A percentile compares a stretch with the other conserved stretches of the same genome.
These are phyloP conservation scores for Chaetophractus vellerosus DNA, from an alignment of 2,797 vertebrate species.

Conservation along the genomic window DNA sequence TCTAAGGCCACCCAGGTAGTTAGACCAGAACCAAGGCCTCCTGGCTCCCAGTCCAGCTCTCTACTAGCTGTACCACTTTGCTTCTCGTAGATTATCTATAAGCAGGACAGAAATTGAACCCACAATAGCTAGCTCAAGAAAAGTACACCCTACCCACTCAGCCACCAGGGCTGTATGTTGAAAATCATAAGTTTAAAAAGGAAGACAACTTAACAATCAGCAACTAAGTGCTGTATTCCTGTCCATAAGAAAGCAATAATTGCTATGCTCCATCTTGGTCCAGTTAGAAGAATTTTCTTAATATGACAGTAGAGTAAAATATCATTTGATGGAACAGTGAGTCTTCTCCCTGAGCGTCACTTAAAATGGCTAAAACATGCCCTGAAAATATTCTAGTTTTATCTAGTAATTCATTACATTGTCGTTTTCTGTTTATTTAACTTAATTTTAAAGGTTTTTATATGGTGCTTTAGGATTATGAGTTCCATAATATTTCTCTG, in stretches of 20 bases:
- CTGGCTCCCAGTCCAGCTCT: too few relatives aligned
- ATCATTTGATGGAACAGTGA: background rate
- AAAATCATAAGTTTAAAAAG: background rate
- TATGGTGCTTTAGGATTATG: background rate
- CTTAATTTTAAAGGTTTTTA: conserved; percentile 11
- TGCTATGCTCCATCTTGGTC: background rate
- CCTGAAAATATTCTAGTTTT: conserved; percentile 41
- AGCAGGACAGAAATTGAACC: background rate
- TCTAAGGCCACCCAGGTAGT: background rate
- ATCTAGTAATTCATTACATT: background rate
- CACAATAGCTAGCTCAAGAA: background rate
- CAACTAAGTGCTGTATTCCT: background rate
- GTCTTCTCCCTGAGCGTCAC: conserved; percentile 9
- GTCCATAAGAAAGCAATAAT: background rate
- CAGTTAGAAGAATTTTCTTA: conserved; percentile 34
- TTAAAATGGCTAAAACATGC: conserved; percentile 10
- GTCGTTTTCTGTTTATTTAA: conserved; percentile 22
- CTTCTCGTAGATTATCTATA: background rate
- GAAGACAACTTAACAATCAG: conserved; percentile 17
- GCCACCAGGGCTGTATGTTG: background rate
- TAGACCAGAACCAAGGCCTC: background rate
- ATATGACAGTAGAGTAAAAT: conserved; percentile 46
- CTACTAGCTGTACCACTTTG: background rate
- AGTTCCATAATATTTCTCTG: conserved; percentile 40
- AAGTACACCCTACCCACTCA: too few relatives aligned